Base-by-base conservation (phyloP, 2,113 vertebrate species). In the Thymallus thymallus region DNA sequence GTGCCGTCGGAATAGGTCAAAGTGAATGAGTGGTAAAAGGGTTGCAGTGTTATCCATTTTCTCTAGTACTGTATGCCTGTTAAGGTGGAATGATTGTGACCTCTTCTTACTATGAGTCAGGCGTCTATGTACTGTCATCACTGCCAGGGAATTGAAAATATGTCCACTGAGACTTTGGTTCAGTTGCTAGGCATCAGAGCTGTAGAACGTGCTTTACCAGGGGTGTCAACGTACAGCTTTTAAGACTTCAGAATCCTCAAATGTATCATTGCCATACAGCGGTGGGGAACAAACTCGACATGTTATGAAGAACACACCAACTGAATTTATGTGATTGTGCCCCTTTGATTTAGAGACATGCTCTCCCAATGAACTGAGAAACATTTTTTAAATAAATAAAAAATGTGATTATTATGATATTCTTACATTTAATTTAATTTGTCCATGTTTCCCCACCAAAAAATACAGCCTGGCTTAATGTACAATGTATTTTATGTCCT, bases 381-480 rank as follows among this genome's bases (percentile, higher is more conserved):
- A 56, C 23, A 7, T n/a, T 83, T 81, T 74, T 77, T 51, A n/a
- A n/a, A n/a, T 72, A 71, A 85, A 82, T 86, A 85, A 86, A 85
- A 61, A 4, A 1, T 4, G 0, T 4, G 0, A 66, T 60, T 60
- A 10, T 9, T 60, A 60, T 0, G 5, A 51, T 51, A 18, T 14
- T 55, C 14, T 55, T 55, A 55, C 18, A 55, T 55, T n/a, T n/a
- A n/a, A n/a, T 29, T 41, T 10, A 41, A 7, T 2, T 41, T 9
- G 35, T 41, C 2, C 7, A 41, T 41, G 35, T 41, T 41, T 41
- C 35, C 0, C 35, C 7, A 10, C 35, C 10, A n/a, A 41, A 41
- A 41, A 41, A 41, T 41, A 41, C 35, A 41, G 1, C 7, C 35
- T 41, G 35, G 4, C 51, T 10, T 5, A 18, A 18, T 55, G 51